These are phyloP conservation scores for Stenoptilia bipunctidactyla DNA, from an alignment of 2,888 invertebrate species.

Conservation along the genomic window DNA sequence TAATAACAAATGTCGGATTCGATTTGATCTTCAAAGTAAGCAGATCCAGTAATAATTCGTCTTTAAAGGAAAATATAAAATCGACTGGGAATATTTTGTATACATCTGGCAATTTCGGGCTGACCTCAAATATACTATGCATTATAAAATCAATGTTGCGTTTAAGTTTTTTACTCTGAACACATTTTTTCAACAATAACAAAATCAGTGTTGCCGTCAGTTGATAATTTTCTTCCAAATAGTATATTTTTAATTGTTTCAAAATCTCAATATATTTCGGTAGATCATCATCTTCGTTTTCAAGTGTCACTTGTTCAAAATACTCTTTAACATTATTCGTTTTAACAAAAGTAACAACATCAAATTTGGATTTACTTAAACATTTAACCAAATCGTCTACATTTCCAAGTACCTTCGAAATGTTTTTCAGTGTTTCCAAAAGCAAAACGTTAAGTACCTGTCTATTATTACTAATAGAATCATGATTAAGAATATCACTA, in stretches of 20 bases:
- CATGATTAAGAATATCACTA: conserved; percentile 27
- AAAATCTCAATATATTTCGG: conserved; percentile 34
- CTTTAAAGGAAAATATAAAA: conserved; percentile 42
- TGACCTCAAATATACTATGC: conserved; percentile 47
- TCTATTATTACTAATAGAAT: conserved; percentile 33
- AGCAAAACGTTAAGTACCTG: conserved; percentile 34
- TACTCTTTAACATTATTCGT: conserved; percentile 27
- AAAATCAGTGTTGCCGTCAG: conserved; percentile 42
- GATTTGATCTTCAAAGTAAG: conserved; percentile 44
- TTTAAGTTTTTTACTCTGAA: conserved; percentile 37
- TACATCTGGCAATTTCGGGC: conserved; percentile 46
- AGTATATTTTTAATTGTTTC: conserved; percentile 38
- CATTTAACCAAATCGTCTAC: conserved; percentile 35
- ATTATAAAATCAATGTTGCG: conserved; percentile 35
- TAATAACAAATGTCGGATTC: conserved; percentile 37
- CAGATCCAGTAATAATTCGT: conserved; percentile 33
- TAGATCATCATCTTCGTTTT: conserved; percentile 24
- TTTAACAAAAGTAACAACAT: conserved; percentile 31
- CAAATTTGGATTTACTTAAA: conserved; percentile 35
- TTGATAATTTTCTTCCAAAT: conserved; percentile 53
- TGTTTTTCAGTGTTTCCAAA: conserved; percentile 37
- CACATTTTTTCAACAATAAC: conserved; percentile 42
- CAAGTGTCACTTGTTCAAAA: conserved; percentile 25
- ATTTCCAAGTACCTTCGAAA: conserved; percentile 38
- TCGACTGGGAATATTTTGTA: conserved; percentile 47